Conservation (phyloP, 2,888 invertebrate species). For the Brachyptera risi region DNA sequence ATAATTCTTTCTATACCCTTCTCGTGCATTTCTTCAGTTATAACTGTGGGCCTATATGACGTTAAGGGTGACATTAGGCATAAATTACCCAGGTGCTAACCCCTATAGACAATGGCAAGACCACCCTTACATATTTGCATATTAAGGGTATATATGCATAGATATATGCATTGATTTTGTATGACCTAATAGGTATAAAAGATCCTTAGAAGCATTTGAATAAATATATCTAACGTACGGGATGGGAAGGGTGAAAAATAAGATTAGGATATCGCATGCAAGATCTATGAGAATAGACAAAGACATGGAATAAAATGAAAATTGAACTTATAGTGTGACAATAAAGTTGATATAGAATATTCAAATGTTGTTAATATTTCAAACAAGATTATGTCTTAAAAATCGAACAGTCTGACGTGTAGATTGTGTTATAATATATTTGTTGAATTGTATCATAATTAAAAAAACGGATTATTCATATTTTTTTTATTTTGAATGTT, state of each 20-base stretch:
- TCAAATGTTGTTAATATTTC: no score
- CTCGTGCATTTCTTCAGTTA: neutral
- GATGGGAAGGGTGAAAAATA: conserved; percentile 5
- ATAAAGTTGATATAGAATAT: no score
- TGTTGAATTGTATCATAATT: no score
- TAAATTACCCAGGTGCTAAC: conserved; percentile 26
- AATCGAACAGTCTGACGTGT: no score
- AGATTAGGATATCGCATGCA: neutral
- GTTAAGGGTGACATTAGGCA: conserved; percentile 19
- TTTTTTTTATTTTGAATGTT: no score
- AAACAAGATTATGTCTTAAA: no score
- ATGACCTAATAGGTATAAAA: neutral
- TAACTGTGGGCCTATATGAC: conserved; percentile 2
- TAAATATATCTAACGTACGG: conserved; percentile 7
- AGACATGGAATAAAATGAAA: no score
- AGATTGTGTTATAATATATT: no score
- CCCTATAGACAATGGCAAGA: neutral
- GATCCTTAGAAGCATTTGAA: neutral
- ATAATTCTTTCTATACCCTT: neutral
- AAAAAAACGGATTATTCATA: no score
- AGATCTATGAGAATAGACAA: conserved; percentile 17
- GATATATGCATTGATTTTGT: conserved; percentile 21
- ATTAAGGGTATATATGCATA: conserved; percentile 5
- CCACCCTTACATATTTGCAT: conserved; percentile 23
- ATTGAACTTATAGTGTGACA: no score